Evolutionary conservation across 2,113 vertebrate genomes (phyloP), one percentile per base, ranked within the genome.

Genomic region (Puntigrus tetrazona): DNA sequence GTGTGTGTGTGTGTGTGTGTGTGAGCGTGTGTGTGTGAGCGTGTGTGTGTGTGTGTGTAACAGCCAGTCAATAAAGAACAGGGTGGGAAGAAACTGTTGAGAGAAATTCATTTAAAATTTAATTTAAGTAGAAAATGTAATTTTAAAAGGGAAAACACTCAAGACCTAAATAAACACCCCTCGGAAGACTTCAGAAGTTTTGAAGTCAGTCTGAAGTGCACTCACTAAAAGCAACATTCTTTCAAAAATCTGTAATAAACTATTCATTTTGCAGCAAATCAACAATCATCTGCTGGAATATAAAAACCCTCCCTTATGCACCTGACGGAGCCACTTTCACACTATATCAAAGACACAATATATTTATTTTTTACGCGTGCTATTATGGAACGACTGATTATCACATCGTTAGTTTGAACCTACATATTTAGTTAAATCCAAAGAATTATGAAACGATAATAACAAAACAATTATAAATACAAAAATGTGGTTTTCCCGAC

Each of bases 1-100:
- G 29, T 79, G 73, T 81, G 82, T 82, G 90, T 86, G 85, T 79
- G 84, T 74, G 50, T 47, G 45, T 18, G n/a, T n/a, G n/a, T n/a
- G n/a, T n/a, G n/a, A n/a, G n/a, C n/a, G n/a, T n/a, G n/a, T n/a
- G n/a, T n/a, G n/a, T n/a, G n/a, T n/a, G n/a, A n/a, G n/a, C n/a
- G n/a, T n/a, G n/a, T n/a, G n/a, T n/a, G 45, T 50, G 45, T 20
- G 50, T 38, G 29, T 78, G 73, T 79, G 83, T 81, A 89, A 27
- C 7, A 16, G 7, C 16, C 59, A 78, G 27, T 45, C 38, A 69
- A 72, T 43, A 67, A 86, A 89, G 88, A 79, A 86, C 86, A 88
- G 90, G 77, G 86, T 18, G 43, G 82, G 50, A 73, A 73, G 1
- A 55, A 59, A 27, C 3, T 20, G 7, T 22, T 22, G 31, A 10